Percentiles rank a stretch among this genome's conserved stretches.
phyloP scores from a whole-genome alignment of 2,113 vertebrate genomes.

The Psilopogon haemacephalus region DNA sequence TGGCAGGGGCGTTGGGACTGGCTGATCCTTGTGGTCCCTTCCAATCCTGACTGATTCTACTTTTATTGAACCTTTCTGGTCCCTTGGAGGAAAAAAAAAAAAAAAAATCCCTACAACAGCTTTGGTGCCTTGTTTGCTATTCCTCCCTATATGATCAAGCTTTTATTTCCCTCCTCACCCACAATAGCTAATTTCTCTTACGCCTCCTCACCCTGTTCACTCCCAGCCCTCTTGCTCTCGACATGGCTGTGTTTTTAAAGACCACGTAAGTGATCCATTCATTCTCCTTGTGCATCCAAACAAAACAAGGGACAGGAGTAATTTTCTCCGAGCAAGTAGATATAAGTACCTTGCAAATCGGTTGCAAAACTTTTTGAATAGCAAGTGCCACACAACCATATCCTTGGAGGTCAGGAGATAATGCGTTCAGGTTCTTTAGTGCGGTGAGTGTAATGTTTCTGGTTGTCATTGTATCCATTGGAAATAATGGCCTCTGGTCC shows the following conservation, averaged over 20 bases:
- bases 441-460: conserved; percentile 62
- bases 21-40: too few relatives aligned
- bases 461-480: conserved; percentile 64
- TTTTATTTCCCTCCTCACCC: background rate
- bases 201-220: background rate
- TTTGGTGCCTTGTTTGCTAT: background rate
- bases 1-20: too few relatives aligned
- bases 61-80: background rate
- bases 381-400: conserved; percentile 45
- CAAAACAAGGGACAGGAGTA: conserved; percentile 47
- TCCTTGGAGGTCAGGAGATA: conserved; percentile 73
- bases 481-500: conserved; percentile 73
- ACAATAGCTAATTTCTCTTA: background rate
- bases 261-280: background rate
- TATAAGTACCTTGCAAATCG: conserved; percentile 43
- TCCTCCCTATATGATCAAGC: background rate
- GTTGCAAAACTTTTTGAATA: conserved; percentile 67
- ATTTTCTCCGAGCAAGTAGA: conserved; percentile 41
- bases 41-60: too few relatives aligned
- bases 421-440: conserved; percentile 65
- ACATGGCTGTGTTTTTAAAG: conserved; percentile 12
- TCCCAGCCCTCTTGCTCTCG: background rate
- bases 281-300: conserved; percentile 58
- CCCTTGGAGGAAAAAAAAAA: background rate
- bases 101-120: background rate